Evolutionary conservation across 2,888 invertebrate species (phyloP).

Genomic region (Thysanoteuthis rhombus): DNA sequence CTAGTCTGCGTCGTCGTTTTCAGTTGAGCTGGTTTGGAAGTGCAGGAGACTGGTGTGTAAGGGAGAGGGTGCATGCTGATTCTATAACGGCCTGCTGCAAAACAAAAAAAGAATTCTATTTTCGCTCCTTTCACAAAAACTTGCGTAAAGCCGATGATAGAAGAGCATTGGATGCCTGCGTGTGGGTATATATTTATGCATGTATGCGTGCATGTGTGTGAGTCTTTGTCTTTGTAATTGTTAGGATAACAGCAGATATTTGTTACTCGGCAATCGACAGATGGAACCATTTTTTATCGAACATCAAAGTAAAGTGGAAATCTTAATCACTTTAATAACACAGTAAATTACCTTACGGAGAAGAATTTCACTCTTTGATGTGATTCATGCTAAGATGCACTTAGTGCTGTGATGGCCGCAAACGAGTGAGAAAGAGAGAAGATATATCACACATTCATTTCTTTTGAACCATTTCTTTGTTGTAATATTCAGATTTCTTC

Average conservation of each 20-base stretch:
- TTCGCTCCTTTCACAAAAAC: too few relatives aligned
- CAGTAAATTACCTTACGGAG: background rate
- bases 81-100: too few relatives aligned
- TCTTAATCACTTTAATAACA: background rate
- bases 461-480: background rate
- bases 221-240: background rate
- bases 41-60: too few relatives aligned
- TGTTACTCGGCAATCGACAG: background rate
- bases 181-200: background rate
- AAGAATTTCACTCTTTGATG: background rate
- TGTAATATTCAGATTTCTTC: background rate
- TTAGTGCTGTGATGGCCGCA: background rate
- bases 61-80: too few relatives aligned
- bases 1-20: too few relatives aligned
- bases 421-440: background rate
- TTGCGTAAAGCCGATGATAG: too few relatives aligned
- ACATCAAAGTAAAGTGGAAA: background rate
- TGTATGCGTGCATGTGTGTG: background rate
- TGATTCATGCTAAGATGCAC: background rate
- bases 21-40: too few relatives aligned
- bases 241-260: background rate
- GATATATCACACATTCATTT: background rate
- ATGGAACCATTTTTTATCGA: background rate
- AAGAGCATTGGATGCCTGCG: too few relatives aligned
- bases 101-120: too few relatives aligned